Evolutionary conservation across 2,888 invertebrate genomes (phyloP).

Genomic region (Mellilla xanthometata): DNA sequence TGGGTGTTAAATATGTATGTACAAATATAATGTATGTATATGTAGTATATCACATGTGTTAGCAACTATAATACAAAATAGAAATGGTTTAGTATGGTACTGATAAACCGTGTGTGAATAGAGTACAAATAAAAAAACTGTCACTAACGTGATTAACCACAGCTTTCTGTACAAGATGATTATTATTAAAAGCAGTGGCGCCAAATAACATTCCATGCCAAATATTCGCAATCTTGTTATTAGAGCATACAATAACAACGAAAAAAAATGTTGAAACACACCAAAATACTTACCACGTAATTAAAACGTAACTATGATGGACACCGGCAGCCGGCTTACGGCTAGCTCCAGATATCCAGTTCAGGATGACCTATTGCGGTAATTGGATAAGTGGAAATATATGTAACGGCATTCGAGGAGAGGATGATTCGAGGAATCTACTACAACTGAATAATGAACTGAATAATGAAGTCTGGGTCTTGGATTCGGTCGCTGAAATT

Average conservation of each 20-base stretch:
- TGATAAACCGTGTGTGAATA: no score
- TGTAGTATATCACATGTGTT: no score
- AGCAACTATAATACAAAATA: no score
- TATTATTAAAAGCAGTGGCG: conserved; percentile 12
- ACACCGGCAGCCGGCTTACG: conserved; percentile 32
- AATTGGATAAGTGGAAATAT: conserved; percentile 31
- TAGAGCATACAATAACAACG: conserved; percentile 24
- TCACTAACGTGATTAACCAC: no score
- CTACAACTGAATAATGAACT: conserved; percentile 7
- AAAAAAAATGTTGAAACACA: conserved; percentile 16
- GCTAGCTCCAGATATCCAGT: conserved; percentile 23
- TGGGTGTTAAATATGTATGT: no score
- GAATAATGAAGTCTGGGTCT: conserved; percentile 14
- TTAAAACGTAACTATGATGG: conserved; percentile 31
- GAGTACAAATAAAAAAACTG: no score
- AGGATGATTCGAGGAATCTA: conserved; percentile 17
- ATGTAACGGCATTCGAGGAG: conserved; percentile 8
- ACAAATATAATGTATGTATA: no score
- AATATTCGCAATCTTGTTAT: conserved; percentile 20
- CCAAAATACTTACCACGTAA: conserved; percentile 27
- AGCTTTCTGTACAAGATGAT: no score
- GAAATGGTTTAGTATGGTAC: no score
- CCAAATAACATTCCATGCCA: conserved; percentile 11
- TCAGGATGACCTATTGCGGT: conserved; percentile 31
- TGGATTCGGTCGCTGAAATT: conserved; percentile 17